Percentiles rank a stretch among this genome's conserved stretches.
Conservation (phyloP, 2,888 invertebrate species). For the Ormyrus rosae region DNA sequence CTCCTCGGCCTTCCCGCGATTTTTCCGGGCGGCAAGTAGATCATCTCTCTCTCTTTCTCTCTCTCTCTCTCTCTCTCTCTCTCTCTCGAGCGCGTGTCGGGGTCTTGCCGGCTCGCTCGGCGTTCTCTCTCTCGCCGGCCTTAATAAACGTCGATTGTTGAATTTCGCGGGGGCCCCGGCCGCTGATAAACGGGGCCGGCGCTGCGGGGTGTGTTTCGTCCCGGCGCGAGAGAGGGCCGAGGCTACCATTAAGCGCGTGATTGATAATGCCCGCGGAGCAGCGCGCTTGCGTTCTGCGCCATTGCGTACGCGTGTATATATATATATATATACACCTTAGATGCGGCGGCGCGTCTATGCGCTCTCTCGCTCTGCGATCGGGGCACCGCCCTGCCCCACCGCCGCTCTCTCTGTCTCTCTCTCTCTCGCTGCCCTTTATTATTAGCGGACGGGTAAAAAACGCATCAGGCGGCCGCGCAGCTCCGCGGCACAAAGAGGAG, state of each 20-base stretch:
- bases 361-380: conserved; percentile 62
- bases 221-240: conserved; percentile 58
- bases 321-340: too few species aligned
- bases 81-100: not conserved
- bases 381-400: not conserved
- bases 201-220: conserved; percentile 44
- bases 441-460: conserved; percentile 1
- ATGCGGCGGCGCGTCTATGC: conserved; percentile 60
- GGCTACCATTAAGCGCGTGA: conserved; percentile 69
- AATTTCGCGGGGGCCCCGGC: conserved; percentile 40
- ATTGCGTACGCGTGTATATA: conserved; percentile 59
- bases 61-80: conserved; percentile 12
- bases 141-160: conserved; percentile 52
- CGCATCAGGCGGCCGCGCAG: too few species aligned
- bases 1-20: conserved; percentile 13
- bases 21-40: conserved; percentile 33
- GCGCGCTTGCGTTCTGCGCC: conserved; percentile 64
- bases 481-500: not conserved
- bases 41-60: conserved; percentile 8
- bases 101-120: too few species aligned
- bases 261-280: conserved; percentile 69
- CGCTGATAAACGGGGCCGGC: conserved; percentile 46
- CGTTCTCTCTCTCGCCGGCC: not conserved
- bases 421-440: conserved; percentile 20
- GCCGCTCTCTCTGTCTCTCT: not conserved